Conservation (phyloP, 2,113 vertebrate genomes). For the Dolichotis patagonum region DNA sequence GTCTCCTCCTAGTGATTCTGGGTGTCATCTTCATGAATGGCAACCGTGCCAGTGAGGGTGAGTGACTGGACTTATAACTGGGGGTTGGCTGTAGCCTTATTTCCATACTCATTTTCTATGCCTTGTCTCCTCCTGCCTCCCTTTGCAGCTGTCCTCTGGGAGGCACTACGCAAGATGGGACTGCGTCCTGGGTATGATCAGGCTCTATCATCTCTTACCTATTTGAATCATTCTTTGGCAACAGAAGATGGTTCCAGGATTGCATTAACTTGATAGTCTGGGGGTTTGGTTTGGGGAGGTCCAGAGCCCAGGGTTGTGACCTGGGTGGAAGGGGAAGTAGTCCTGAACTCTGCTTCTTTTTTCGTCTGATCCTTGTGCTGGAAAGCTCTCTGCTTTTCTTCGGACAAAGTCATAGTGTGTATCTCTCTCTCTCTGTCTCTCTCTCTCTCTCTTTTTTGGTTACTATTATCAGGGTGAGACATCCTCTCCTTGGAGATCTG, state of each 20-base stretch:
- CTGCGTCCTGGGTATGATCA: conserved; percentile 85
- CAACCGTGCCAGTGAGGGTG: conserved; percentile 90
- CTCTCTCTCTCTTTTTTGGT: neutral
- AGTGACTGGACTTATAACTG: conserved; percentile 72
- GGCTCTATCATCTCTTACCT: conserved; percentile 53
- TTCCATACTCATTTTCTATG: neutral
- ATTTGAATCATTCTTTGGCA: conserved; percentile 58
- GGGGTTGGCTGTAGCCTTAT: neutral
- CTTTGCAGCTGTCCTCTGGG: conserved; percentile 85
- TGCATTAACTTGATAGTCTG: conserved; percentile 52
- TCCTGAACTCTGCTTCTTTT: conserved; percentile 32
- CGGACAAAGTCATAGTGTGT: neutral
- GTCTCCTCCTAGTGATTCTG: conserved; percentile 92
- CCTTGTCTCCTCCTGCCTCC: conserved; percentile 53
- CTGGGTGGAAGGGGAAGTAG: conserved; percentile 33
- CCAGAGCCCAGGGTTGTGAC: conserved; percentile 45
- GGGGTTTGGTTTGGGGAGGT: conserved; percentile 7
- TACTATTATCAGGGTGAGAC: conserved; percentile 78
- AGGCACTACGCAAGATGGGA: conserved; percentile 85
- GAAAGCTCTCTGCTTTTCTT: conserved; percentile 48
- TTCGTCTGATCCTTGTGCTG: conserved; percentile 52
- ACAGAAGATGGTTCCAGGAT: conserved; percentile 61
- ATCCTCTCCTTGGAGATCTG: conserved; percentile 92
- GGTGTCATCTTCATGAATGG: conserved; percentile 96
- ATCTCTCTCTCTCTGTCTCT: neutral